Evolutionary conservation across 30 jellyfish, hydroid and myxozoan genomes (phyloP), one percentile per base, ranked within the genome.

Genomic region (Rhopilema esculentum): DNA sequence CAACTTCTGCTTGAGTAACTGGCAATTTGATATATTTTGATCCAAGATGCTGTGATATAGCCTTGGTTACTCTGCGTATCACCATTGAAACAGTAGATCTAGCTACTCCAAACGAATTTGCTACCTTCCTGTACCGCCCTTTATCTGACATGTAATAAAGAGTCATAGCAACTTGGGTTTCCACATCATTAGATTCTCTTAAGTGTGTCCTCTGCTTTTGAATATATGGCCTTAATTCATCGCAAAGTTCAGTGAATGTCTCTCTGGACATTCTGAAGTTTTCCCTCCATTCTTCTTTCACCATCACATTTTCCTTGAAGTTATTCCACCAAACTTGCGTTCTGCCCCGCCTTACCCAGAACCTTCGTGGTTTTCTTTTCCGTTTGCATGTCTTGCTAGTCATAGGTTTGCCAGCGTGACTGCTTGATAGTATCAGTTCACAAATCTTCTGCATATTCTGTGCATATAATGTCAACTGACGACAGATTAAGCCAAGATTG

Each of bases 71-170:
- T 19, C 78, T 57, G 27, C 71, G 62, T 8, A 88, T 74, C 22
- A 80, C 73, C 27, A 21, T 68, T 12, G 97, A 88, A 79, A 88
- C 97, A 25, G 92, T 27, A 29, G 92, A 80, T 66, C 75, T 88
- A 25, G 93, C 75, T 1, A 89, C 64, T 19, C 97, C 97, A 80
- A 89, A 89, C 33, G 97, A 49, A 49, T 81, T 80, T 61, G 93
- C 89, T 16, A 68, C 77, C 62, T 88, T 72, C 25, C 91, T 50
- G 78, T 67, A 78, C 70, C 85, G 33, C 67, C 88, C 96, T 62
- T 79, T 91, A 88, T 88, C 91, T 53, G 82, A 21, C 32, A 88
- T 9, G 72, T 88, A 88, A 63, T 88, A 78, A n/a, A 88, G 87
- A 71, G 77, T 23, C 49, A 88, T 87, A 28, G 91, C 82, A 6